These are phyloP conservation scores for Alosa alosa DNA, from an alignment of 2,113 vertebrate genomes.

Conservation along the genomic window DNA sequence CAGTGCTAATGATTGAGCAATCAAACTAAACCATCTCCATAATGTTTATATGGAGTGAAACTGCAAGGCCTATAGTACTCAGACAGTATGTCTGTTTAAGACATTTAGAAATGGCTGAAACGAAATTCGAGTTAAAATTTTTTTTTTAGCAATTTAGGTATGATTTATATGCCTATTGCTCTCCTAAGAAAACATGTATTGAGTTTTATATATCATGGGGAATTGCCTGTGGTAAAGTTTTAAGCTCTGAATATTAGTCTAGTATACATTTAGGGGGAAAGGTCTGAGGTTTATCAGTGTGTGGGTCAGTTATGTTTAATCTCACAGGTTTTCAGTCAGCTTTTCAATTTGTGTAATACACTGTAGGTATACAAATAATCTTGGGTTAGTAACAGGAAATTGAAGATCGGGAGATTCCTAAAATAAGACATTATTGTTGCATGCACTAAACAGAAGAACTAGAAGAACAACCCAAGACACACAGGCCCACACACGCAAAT, in stretches of 20 bases:
- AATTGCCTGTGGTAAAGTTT: background rate
- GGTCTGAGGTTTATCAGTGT: background rate
- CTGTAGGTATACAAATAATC: background rate
- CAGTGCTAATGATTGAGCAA: no score
- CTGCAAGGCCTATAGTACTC: background rate
- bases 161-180: background rate
- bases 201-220: background rate
- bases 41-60: background rate
- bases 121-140: background rate
- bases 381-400: background rate
- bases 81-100: background rate
- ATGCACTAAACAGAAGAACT: background rate
- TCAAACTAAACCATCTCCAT: background rate
- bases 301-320: background rate
- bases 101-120: background rate
- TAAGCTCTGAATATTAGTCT: background rate
- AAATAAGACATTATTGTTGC: background rate
- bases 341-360: background rate
- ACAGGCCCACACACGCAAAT: background rate
- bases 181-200: background rate
- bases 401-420: background rate
- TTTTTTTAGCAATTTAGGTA: background rate
- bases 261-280: background rate
- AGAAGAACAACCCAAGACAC: background rate
- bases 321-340: background rate